Percentiles rank a stretch among this genome's conserved stretches.
Conservation (phyloP, 2,888 invertebrate species). For the Flexamia atlantica region DNA sequence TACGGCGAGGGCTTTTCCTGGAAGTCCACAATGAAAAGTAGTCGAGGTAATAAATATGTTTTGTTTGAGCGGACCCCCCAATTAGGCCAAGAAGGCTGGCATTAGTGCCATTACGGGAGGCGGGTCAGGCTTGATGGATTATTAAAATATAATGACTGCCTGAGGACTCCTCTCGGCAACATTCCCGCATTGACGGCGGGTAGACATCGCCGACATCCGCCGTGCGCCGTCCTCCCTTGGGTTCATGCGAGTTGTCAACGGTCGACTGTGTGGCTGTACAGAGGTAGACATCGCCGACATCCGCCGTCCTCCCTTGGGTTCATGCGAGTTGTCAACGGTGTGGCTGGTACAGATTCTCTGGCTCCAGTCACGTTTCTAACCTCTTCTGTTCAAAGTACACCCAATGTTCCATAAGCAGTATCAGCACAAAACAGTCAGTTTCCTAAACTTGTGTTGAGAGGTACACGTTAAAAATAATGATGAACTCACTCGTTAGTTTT, state of each 20-base stretch:
- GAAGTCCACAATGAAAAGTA: constrained; percentile 61
- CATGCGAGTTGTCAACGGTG: too few relatives aligned
- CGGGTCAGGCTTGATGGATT: constrained; percentile 57
- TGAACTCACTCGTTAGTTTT: too few relatives aligned
- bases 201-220: constrained; percentile 3
- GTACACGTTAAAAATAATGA: too few relatives aligned
- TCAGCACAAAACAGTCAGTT: too few relatives aligned
- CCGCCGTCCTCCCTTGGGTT: too few relatives aligned
- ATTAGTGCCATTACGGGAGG: constrained; percentile 61
- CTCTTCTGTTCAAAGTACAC: too few relatives aligned
- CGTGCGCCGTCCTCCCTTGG: background rate
- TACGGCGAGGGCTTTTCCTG: constrained; percentile 48
- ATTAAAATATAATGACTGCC: constrained; percentile 63
- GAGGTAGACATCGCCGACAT: too few relatives aligned
- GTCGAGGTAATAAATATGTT: constrained; percentile 62
- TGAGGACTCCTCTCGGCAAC: constrained; percentile 10
- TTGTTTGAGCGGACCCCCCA: constrained; percentile 61
- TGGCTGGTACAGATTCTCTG: too few relatives aligned
- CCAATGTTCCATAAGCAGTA: too few relatives aligned
- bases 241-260: background rate
- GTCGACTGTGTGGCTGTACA: background rate
- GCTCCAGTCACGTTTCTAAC: too few relatives aligned
- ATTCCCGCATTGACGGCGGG: background rate
- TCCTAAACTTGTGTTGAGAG: too few relatives aligned
- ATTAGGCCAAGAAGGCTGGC: constrained; percentile 58